Percentiles rank a stretch among this genome's conserved stretches.
These are phyloP conservation scores for Phylloscopus collybita DNA, from an alignment of 2,797 vertebrate genomes.

Conservation along the genomic window DNA sequence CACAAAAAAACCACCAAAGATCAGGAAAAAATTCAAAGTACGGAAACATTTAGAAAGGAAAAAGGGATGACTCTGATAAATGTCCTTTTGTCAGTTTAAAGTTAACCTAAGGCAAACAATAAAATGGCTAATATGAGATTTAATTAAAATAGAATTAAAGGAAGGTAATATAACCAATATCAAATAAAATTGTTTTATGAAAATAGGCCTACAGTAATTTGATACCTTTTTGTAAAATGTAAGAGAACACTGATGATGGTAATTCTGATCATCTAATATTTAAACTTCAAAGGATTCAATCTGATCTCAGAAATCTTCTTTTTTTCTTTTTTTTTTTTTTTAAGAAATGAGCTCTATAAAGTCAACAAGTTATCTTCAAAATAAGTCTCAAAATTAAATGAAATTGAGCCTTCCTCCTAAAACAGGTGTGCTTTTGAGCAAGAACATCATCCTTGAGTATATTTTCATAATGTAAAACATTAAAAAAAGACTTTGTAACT, in stretches of 20 bases:
- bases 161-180: constrained; percentile 14
- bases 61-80: neutral
- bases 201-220: neutral
- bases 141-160: constrained; percentile 45
- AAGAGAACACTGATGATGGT: neutral
- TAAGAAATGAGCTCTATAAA: neutral
- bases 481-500: neutral
- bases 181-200: constrained; percentile 21
- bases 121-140: constrained; percentile 19
- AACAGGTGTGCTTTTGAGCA: neutral
- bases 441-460: neutral
- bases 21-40: neutral
- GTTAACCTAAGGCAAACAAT: constrained; percentile 45
- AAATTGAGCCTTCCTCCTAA: neutral
- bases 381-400: neutral
- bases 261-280: neutral
- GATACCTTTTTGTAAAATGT: neutral
- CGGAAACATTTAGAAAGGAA: neutral
- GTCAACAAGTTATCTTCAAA: neutral
- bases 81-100: constrained; percentile 21
- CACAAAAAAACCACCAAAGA: neutral
- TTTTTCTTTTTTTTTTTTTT: neutral
- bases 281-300: neutral
- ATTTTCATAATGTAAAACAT: neutral
- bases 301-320: neutral